Evolutionary conservation across 1,140 invertebrate genomes (phyloP), one percentile per base, ranked within the genome.

Genomic region (Zaprionus davidi): DNA sequence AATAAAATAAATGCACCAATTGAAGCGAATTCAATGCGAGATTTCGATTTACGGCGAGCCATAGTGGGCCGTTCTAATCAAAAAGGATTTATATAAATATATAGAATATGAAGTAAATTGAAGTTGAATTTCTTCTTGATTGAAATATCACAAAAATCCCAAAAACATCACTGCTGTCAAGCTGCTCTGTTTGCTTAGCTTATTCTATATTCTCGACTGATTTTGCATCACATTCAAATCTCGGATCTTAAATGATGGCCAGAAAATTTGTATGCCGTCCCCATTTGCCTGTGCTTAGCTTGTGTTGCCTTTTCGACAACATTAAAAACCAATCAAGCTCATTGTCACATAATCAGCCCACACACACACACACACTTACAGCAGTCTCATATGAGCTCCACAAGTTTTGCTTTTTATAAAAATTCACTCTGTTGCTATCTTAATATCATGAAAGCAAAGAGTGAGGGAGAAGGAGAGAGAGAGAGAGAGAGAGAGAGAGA

Each of bases 261-360:
- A 49, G 17, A 49, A 17, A 28, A 55, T 66, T 41, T 58, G 53
- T 51, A 67, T 72, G 55, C 26, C 1, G 22, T 55, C 7, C 7
- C 41, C 41, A 17, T 31, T 9, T 24, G 13, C 56, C 13, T 46
- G 49, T 51, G 46, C 22, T 38, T n/a, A 34, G 24, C n/a, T 28
- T 36, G 38, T 38, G 46, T 56, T 44, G 59, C 5, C 58, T 59
- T 64, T 36, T 65, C 11, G 55, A 68, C 56, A 65, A 68, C 81
- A 84, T 88, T 88, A 88, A 88, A 90, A 88, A 84, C 85, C 85
- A 88, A 88, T 90, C 84, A 88, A 63, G 78, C 81, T 62, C 69
- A 90, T 88, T 88, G 85, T 88, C 84, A 88, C 84, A 84, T 84
- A 90, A 87, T 87, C 81, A 81, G 66, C 49, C 53, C 60, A 26